These are phyloP conservation scores for Hylaeus volcanicus DNA, from an alignment of 1,140 invertebrate species.

Conservation along the genomic window DNA sequence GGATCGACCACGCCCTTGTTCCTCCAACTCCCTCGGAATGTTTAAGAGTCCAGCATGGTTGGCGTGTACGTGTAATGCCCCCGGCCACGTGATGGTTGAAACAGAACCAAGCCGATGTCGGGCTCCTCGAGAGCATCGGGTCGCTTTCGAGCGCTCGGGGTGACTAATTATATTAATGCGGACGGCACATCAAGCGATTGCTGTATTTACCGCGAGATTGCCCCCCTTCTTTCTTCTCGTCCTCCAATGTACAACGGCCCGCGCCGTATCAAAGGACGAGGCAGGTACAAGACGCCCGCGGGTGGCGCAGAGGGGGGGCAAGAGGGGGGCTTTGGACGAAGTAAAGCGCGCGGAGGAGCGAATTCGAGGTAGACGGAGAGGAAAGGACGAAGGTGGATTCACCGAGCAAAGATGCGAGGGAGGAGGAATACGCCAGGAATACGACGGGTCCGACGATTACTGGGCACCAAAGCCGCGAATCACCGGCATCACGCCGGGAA, in stretches of 20 bases:
- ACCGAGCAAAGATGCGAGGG: conserved; percentile 55
- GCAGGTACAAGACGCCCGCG: conserved; percentile 39
- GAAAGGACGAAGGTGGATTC: conserved; percentile 16
- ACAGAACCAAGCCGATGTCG: conserved; percentile 30
- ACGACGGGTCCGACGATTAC: conserved; percentile 75
- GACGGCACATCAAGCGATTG: conserved; percentile 78
- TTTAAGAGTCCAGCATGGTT: conserved; percentile 41
- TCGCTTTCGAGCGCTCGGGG: conserved; percentile 75
- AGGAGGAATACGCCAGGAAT: conserved; percentile 72
- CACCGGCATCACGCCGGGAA: conserved; percentile 80
- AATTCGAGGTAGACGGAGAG: conserved; percentile 3
- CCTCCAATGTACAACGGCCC: conserved; percentile 42
- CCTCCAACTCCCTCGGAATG: conserved; percentile 42
- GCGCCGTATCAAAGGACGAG: conserved; percentile 59
- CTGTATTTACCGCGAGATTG: conserved; percentile 80
- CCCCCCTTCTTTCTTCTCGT: conserved; percentile 42
- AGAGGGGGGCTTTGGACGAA: neutral
- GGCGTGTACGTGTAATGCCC: conserved; percentile 40
- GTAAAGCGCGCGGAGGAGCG: conserved; percentile 2
- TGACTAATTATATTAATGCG: conserved; percentile 82
- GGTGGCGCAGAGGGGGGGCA: conserved; percentile 1
- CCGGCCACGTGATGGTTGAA: conserved; percentile 23
- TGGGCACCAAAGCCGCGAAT: conserved; percentile 79
- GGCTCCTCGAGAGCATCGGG: conserved; percentile 53
- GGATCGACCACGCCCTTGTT: conserved; percentile 38